A percentile compares a stretch with the other conserved stretches of the same genome.
phyloP scores from a whole-genome alignment of 2,888 invertebrate species.

The Liopterus haemorrhoidalis region DNA sequence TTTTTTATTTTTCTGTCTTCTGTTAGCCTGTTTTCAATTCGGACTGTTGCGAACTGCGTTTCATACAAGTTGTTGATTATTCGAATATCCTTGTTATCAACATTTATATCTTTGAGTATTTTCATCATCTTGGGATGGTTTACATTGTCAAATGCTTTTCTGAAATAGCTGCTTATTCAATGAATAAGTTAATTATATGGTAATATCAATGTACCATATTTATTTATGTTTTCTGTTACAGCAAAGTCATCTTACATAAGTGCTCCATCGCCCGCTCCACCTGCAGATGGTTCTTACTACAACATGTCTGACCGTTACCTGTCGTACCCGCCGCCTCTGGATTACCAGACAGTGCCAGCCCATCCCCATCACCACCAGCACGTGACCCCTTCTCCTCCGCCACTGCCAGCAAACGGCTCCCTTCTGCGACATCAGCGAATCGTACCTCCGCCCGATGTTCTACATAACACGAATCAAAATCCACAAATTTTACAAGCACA shows the following conservation, averaged over 20 bases:
- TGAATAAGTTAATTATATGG: too few species aligned
- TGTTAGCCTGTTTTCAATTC: background rate
- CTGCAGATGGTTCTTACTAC: constrained; percentile 72
- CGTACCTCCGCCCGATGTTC: constrained; percentile 44
- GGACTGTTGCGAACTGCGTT: too few species aligned
- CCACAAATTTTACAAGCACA: constrained; percentile 46
- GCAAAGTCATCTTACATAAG: constrained; percentile 58
- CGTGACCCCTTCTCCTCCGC: constrained; percentile 38
- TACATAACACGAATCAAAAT: constrained; percentile 46
- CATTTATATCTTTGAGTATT: too few species aligned
- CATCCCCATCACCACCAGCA: constrained; percentile 48
- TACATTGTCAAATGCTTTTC: too few species aligned
- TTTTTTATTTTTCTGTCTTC: constrained; percentile 26
- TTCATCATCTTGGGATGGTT: too few species aligned
- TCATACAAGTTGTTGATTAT: too few species aligned
- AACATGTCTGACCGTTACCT: constrained; percentile 77
- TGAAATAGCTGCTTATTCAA: too few species aligned
- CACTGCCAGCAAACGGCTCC: constrained; percentile 44
- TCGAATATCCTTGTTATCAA: too few species aligned
- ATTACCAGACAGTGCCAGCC: constrained; percentile 53
- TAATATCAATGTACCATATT: too few species aligned
- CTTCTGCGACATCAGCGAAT: constrained; percentile 41
- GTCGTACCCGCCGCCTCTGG: constrained; percentile 70
- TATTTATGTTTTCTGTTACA: constrained; percentile 42
- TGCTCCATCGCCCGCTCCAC: constrained; percentile 67